Evolutionary conservation across 2,113 vertebrate genomes (phyloP), one percentile per base, ranked within the genome.

Genomic region (Penelope pileata): DNA sequence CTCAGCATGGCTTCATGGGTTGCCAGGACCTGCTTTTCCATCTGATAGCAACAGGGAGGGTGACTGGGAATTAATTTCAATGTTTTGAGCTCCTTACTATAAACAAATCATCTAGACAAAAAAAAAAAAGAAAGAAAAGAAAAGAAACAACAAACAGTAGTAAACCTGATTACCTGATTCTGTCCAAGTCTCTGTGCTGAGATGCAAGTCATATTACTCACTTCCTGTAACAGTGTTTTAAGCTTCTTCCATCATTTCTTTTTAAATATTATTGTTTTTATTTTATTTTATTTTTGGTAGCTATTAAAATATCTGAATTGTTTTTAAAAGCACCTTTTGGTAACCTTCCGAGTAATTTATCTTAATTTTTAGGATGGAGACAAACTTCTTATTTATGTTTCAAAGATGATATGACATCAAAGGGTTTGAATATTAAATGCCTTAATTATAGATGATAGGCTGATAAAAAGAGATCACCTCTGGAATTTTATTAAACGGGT

Each of bases 361-460:
- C 95, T 93, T 94, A 23, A 90, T 96, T 96, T 95, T 9, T 84
- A 86, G 91, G 86, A 97, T 78, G 88, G 88, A 97, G 95, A 93
- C 82, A 97, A 96, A 94, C 96, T 89, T 92, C 94, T 96, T 95
- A 95, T 95, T 95, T 95, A 95, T 94, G 83, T 95, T 97, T 95
- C 91, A 87, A 93, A 95, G 90, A 97, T 91, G 94, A 96, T 86
- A 70, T 62, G 70, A 95, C 96, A 94, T 97, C 96, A 97, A 97
- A 97, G 90, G 56, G 14, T 53, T 97, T 96, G 91, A 95, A 95
- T 97, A 97, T 96, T 96, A 96, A 97, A 95, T 80, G 72, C 76
- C 81, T 97, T 97, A 97, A 97, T 97, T 97, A 85, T 66, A 90
- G 94, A 96, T 94, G 64, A 97, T 92, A 91, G 76, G 58, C 68